Evolutionary conservation across 2,113 vertebrate species (phyloP), one percentile per base, ranked within the genome.

Genomic region (Lutjanus erythropterus): DNA sequence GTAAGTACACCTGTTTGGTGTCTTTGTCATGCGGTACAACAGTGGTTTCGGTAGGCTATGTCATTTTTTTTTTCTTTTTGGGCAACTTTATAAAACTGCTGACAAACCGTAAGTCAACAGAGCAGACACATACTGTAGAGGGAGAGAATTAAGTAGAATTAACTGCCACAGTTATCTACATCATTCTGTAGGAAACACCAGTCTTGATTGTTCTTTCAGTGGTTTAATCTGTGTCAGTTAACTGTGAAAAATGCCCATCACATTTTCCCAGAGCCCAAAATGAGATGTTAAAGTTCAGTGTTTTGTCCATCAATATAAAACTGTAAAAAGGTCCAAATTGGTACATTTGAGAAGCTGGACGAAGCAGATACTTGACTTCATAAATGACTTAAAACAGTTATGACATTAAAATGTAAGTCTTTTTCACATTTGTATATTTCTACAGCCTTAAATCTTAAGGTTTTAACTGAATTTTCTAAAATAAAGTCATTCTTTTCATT

Each of bases 161-260:
- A n/a, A n/a, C n/a, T n/a, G n/a, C n/a, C n/a, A n/a, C n/a, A n/a
- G n/a, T n/a, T n/a, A n/a, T n/a, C n/a, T n/a, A n/a, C n/a, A n/a
- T n/a, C n/a, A n/a, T n/a, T n/a, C n/a, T n/a, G n/a, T n/a, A n/a
- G n/a, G n/a, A n/a, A n/a, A n/a, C n/a, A n/a, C n/a, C n/a, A n/a
- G n/a, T n/a, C n/a, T n/a, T n/a, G 3, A 62, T 61, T 69, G 39
- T 66, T 69, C 41, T 50, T 64, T 58, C 3, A 50, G 55, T 18
- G 25, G 25, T 64, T 70, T 56, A 23, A n/a, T 47, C 7, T 35
- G 11, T 37, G 23, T 33, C 47, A 75, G 29, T 66, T 27, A 21
- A 46, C 16, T n/a, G 9, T 61, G 23, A 61, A 9, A 37, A 55
- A 46, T 50, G 21, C 10, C 27, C 1, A 42, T 50, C 9, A 16